Evolutionary conservation across 1,140 invertebrate species (phyloP).

Genomic region (Adoxophyes honmai): DNA sequence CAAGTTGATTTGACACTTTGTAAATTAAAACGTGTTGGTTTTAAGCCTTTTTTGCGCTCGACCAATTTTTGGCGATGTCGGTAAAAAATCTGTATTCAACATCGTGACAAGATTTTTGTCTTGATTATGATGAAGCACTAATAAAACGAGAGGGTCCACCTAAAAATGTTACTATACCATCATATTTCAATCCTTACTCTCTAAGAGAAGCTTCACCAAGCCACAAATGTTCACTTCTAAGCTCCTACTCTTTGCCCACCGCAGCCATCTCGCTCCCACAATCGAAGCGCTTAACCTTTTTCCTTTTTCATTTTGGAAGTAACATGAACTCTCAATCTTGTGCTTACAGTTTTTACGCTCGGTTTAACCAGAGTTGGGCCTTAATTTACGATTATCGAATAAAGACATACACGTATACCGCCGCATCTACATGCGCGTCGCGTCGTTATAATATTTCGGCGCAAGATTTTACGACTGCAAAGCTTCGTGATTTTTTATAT

Average conservation of each 20-base stretch:
- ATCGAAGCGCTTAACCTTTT: conserved; percentile 38
- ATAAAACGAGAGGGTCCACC: no score
- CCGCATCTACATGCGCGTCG: conserved; percentile 39
- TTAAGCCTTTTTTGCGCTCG: conserved; percentile 25
- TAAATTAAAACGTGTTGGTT: conserved; percentile 38
- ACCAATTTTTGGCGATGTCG: no score
- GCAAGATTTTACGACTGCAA: conserved; percentile 53
- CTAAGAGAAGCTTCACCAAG: conserved; percentile 17
- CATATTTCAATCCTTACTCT: conserved; percentile 22
- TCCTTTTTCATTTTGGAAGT: conserved; percentile 61
- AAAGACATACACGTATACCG: conserved; percentile 52
- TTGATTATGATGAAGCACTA: no score
- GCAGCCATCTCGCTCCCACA: conserved; percentile 51
- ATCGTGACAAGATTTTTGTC: no score
- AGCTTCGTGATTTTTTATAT: conserved; percentile 51
- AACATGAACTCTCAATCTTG: conserved; percentile 73
- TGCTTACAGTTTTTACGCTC: conserved; percentile 72
- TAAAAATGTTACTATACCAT: no score
- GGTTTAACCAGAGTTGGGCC: conserved; percentile 59
- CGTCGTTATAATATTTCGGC: conserved; percentile 53
- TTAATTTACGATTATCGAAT: conserved; percentile 73
- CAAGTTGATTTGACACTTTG: conserved; percentile 41
- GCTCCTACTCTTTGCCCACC: conserved; percentile 37
- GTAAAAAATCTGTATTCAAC: no score
- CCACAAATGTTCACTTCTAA: conserved; percentile 17